Base-by-base conservation (phyloP, 2,888 invertebrate genomes). In the Cataglyphis altisquamis region DNA sequence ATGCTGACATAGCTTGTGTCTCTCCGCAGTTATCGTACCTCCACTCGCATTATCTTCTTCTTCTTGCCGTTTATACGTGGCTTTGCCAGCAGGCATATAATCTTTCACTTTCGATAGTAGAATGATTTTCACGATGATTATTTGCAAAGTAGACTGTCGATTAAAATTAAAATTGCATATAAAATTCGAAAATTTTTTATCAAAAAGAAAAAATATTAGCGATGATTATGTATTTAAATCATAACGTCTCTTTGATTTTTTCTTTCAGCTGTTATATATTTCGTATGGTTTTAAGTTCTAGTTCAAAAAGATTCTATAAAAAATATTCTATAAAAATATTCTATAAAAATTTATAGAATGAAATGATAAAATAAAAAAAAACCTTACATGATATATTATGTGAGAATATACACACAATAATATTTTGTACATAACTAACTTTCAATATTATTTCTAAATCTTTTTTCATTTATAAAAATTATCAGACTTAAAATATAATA, bases 1-100 rank as follows among this genome's bases (percentile, higher is more conserved):
- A 75, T 91, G 93, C 93, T 92, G 93, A 93, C 93, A 74, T 80
- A 72, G 90, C 45, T 45, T 60, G 60, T 60, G 70, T 70, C 45
- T 32, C 60, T 25, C 32, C 21, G 12, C 48, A 45, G 45, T 77
- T 77, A 75, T n/a, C 78, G 68, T 80, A 45, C 80, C 73, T 87
- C 64, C 70, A n/a, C 63, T 63, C 52, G 45, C 55, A n/a, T 55
- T 29, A 63, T 82, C 83, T 70, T 84, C 55, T 48, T 85, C 82
- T 68, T 84, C 39, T 29, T 29, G 25, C 66, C 39, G 39, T 68
- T 55, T 72, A n/a, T 45, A 41, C 21, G 60, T 41, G 15, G 15
- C 25, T 39, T 52, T 36, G 10, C 21, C 64, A 25, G 0, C 18
- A 4, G 29, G 21, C 41, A 41, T 25, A 52, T 52, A 67, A 68